Evolutionary conservation across 2,888 invertebrate genomes (phyloP).

Genomic region (Caenorhabditis wallacei): DNA sequence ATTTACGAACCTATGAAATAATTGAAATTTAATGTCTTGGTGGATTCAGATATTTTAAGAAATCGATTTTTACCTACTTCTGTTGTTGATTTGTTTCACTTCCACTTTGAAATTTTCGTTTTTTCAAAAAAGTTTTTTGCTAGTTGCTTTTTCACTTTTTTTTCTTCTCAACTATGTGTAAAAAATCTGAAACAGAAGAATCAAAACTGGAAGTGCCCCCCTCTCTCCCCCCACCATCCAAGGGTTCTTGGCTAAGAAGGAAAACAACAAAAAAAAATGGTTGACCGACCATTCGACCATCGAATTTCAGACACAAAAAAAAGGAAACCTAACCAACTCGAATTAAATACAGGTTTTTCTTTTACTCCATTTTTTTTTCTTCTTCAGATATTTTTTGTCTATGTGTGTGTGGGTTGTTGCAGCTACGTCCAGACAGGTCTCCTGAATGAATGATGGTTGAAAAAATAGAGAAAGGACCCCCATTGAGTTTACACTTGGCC

Average conservation of each 20-base stretch:
- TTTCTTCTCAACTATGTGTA: conserved; percentile 24
- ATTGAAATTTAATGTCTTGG: too few species aligned
- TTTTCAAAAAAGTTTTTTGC: not conserved
- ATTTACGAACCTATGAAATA: too few species aligned
- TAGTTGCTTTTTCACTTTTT: conserved; percentile 9
- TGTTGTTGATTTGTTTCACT: too few species aligned
- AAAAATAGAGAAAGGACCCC: not conserved
- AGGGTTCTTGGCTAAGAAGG: conserved; percentile 20
- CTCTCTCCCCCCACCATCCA: not conserved
- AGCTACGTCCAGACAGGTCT: conserved; percentile 30
- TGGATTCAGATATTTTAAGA: too few species aligned
- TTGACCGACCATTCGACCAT: conserved; percentile 41
- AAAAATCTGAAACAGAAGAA: conserved; percentile 54
- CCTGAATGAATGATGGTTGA: not conserved
- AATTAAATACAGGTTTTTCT: conserved; percentile 68
- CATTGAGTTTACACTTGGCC: conserved; percentile 32
- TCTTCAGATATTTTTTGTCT: conserved; percentile 25
- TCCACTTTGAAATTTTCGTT: not conserved
- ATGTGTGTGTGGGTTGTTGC: conserved; percentile 12
- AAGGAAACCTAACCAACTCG: conserved; percentile 60
- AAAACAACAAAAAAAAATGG: conserved; percentile 23
- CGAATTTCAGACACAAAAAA: conserved; percentile 59
- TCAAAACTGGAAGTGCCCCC: conserved; percentile 17
- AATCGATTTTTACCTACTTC: too few species aligned
- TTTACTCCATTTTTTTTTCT: conserved; percentile 41